Percentiles rank a stretch among this genome's conserved stretches.
These are phyloP conservation scores for Oxygymnocypris stewartii DNA, from an alignment of 2,113 vertebrate species.

Conservation along the genomic window DNA sequence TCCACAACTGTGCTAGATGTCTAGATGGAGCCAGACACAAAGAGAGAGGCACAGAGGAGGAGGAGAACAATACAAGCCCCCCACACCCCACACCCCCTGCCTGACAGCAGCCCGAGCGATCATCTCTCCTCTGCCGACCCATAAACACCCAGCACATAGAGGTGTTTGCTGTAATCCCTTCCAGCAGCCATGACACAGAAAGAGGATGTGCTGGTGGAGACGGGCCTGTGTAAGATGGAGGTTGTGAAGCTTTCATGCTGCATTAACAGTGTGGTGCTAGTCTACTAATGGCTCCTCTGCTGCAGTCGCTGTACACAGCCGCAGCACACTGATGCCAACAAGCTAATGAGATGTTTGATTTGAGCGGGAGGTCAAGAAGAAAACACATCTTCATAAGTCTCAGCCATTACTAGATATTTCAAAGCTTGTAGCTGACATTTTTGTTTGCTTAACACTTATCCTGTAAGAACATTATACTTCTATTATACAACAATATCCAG, in stretches of 20 bases:
- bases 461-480: neutral
- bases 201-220: slow-evolving; percentile 21
- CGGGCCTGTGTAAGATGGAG: slow-evolving; percentile 29
- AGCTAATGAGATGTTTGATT: neutral
- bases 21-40: slow-evolving; percentile 55
- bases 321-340: neutral
- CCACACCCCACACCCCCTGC: no score
- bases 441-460: neutral
- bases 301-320: slow-evolving; percentile 1
- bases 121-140: slow-evolving; percentile 29
- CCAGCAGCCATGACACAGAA: slow-evolving; percentile 21
- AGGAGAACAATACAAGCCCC: slow-evolving; percentile 38
- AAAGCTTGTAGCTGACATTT: neutral
- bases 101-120: slow-evolving; percentile 43
- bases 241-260: slow-evolving; percentile 24
- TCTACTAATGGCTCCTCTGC: slow-evolving; percentile 43
- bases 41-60: slow-evolving; percentile 39
- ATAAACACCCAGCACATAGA: slow-evolving; percentile 29
- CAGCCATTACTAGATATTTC: no score
- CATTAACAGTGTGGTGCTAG: slow-evolving; percentile 39
- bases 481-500: neutral
- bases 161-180: slow-evolving; percentile 37
- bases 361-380: neutral
- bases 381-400: neutral
- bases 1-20: slow-evolving; percentile 9